These are phyloP conservation scores for Reticulitermes speratus DNA, from an alignment of 1,140 invertebrate species.

Conservation along the genomic window DNA sequence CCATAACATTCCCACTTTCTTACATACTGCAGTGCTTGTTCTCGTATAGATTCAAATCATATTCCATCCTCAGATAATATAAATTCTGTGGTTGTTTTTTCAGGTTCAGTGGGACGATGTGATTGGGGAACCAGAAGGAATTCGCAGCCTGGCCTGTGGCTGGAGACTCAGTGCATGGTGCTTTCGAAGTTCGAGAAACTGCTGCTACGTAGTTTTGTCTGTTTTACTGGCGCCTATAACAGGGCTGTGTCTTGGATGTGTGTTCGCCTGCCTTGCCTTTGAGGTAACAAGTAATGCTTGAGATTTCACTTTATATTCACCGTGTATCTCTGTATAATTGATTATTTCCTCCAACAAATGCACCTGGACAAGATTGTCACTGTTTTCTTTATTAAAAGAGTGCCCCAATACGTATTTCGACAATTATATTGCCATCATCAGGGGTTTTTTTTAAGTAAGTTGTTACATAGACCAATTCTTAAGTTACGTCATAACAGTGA, in stretches of 20 bases:
- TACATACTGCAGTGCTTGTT: too few species aligned
- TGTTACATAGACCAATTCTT: too few species aligned
- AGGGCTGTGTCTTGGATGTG: constrained; percentile 66
- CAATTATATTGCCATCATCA: too few species aligned
- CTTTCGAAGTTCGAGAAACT: constrained; percentile 65
- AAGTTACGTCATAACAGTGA: too few species aligned
- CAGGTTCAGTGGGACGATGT: constrained; percentile 76
- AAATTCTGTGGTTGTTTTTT: constrained; percentile 1
- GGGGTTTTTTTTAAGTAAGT: too few species aligned
- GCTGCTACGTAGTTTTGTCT: constrained; percentile 68
- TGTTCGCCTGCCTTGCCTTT: constrained; percentile 74
- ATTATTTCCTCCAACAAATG: constrained; percentile 1
- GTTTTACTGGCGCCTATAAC: constrained; percentile 65
- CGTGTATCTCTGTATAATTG: too few species aligned
- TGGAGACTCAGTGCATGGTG: constrained; percentile 71
- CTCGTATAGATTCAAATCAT: too few species aligned
- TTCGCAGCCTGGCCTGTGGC: constrained; percentile 69
- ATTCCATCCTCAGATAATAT: too few species aligned
- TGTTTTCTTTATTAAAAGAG: too few species aligned
- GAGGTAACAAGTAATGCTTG: constrained; percentile 51
- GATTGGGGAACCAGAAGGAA: constrained; percentile 73
- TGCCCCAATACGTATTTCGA: too few species aligned
- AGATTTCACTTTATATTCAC: too few species aligned
- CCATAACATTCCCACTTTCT: too few species aligned
- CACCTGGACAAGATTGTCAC: background rate